A percentile compares a stretch with the other conserved stretches of the same genome.
Evolutionary conservation across 2,888 invertebrate genomes (phyloP).

Genomic region (Incurvaria masculella): DNA sequence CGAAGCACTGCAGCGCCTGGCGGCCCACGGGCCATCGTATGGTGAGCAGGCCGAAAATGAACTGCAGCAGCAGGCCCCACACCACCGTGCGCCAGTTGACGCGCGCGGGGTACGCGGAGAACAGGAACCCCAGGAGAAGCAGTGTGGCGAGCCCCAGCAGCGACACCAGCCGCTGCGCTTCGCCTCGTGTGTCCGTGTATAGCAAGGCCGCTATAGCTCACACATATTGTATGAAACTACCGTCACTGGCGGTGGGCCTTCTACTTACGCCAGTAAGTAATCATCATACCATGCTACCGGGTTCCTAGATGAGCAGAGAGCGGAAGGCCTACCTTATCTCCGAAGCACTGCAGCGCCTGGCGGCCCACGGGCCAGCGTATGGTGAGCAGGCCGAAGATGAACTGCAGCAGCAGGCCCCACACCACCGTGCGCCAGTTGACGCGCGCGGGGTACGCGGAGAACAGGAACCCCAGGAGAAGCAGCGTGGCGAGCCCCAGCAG

Average conservation of each 20-base stretch:
- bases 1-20: conserved; percentile 64
- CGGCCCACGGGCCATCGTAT: conserved; percentile 82
- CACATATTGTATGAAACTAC: too few species aligned
- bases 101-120: conserved; percentile 46
- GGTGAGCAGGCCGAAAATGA: conserved; percentile 78
- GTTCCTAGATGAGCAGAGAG: too few species aligned
- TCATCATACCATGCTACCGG: too few species aligned
- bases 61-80: conserved; percentile 80
- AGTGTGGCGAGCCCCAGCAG: conserved; percentile 64
- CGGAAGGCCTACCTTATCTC: conserved; percentile 67
- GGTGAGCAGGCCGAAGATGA: conserved; percentile 78
- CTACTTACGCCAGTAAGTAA: too few species aligned
- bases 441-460: conserved; percentile 46
- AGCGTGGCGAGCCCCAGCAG: conserved; percentile 64
- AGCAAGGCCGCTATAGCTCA: conserved; percentile 59
- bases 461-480: conserved; percentile 46
- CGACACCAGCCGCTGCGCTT: conserved; percentile 62
- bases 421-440: conserved; percentile 78
- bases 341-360: conserved; percentile 64
- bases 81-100: conserved; percentile 78
- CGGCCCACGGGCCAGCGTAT: conserved; percentile 82
- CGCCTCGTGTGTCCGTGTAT: conserved; percentile 59
- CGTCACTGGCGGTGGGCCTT: too few species aligned
- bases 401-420: conserved; percentile 80
- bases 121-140: conserved; percentile 46